phyloP scores from a whole-genome alignment of 2,113 vertebrate species.

The Odocoileus hemionus region DNA sequence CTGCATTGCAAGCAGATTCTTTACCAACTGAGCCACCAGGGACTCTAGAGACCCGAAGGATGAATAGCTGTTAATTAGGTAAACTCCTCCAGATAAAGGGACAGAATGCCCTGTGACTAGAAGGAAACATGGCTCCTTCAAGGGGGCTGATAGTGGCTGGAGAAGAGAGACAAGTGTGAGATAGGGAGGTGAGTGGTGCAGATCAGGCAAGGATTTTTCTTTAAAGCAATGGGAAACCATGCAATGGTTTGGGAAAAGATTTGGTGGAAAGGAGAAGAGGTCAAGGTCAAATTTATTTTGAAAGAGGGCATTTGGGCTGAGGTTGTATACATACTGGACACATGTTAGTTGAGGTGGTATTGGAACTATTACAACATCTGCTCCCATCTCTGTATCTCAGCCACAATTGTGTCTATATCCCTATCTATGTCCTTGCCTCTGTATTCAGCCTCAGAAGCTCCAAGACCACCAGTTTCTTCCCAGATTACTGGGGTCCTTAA shows the following conservation, averaged over 20 bases:
- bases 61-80: not conserved
- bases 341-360: not conserved
- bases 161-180: not conserved
- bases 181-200: not conserved
- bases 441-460: not conserved
- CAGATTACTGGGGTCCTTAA: not conserved
- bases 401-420: not conserved
- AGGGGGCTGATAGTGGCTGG: not conserved
- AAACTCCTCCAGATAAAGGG: not conserved
- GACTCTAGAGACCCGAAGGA: not conserved
- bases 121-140: not conserved
- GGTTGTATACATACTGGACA: not conserved
- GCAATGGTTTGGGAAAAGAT: not conserved
- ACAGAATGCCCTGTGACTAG: not conserved
- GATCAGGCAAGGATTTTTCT: not conserved
- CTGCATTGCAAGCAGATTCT: not conserved
- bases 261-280: not conserved
- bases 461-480: not conserved
- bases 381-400: not conserved
- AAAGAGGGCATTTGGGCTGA: not conserved
- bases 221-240: not conserved
- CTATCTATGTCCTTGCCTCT: not conserved
- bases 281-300: not conserved
- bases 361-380: not conserved
- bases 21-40: not conserved